These are phyloP conservation scores for Staurois parvus DNA, from an alignment of 2,797 vertebrate species.

Conservation along the genomic window DNA sequence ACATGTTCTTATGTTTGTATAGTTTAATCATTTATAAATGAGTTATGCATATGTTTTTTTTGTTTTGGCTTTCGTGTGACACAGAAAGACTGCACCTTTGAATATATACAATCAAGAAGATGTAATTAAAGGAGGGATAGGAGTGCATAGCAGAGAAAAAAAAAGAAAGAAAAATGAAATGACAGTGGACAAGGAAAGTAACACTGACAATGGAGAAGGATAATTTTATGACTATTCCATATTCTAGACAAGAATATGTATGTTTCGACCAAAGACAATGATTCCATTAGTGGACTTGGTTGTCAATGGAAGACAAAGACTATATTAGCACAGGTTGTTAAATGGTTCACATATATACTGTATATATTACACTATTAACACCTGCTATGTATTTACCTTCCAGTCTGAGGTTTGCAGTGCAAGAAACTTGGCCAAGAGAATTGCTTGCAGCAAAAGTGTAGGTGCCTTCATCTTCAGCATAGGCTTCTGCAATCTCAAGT, in stretches of 20 bases:
- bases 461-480: constrained; percentile 90
- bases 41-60: constrained; percentile 38
- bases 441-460: constrained; percentile 92
- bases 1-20: constrained; percentile 1
- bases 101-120: constrained; percentile 29
- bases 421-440: constrained; percentile 86
- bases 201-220: neutral
- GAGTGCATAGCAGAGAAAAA: constrained; percentile 17
- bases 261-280: constrained; percentile 47
- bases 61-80: constrained; percentile 42
- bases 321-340: constrained; percentile 63
- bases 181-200: neutral
- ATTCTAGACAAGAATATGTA: constrained; percentile 54
- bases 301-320: constrained; percentile 61
- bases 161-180: constrained; percentile 5
- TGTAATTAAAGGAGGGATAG: constrained; percentile 4
- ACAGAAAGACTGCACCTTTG: constrained; percentile 61
- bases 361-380: constrained; percentile 40
- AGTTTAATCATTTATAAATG: constrained; percentile 41
- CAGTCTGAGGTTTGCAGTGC: constrained; percentile 86
- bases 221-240: constrained; percentile 10
- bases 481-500: constrained; percentile 92
- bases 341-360: constrained; percentile 9
- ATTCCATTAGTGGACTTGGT: constrained; percentile 69
- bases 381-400: constrained; percentile 79